Percentiles rank a stretch among this genome's conserved stretches.
Evolutionary conservation across 2,888 invertebrate species (phyloP).

Genomic region (Gymnosoma rotundatum): DNA sequence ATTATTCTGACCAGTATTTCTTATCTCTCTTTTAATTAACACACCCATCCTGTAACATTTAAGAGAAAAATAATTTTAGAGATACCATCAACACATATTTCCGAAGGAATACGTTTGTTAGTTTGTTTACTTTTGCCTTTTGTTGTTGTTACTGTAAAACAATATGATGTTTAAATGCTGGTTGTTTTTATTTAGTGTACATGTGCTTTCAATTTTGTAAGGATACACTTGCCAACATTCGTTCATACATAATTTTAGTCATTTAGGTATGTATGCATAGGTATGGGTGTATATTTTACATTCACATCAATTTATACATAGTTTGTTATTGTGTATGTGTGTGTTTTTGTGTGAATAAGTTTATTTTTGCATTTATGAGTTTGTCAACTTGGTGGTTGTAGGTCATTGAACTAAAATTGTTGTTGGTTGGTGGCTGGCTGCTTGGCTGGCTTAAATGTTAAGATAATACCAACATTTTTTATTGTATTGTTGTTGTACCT

Average conservation of each 20-base stretch:
- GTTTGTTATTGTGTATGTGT: too few species aligned
- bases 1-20: constrained; percentile 35
- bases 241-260: not conserved
- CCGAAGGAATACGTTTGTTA: not conserved
- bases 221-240: constrained; percentile 41
- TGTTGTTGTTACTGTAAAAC: constrained; percentile 43
- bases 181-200: constrained; percentile 15
- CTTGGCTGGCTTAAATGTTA: constrained; percentile 37
- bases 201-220: constrained; percentile 51
- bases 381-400: constrained; percentile 62
- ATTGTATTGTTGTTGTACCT: constrained; percentile 22
- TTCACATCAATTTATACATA: constrained; percentile 23
- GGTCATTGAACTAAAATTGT: constrained; percentile 63
- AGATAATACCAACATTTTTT: constrained; percentile 37
- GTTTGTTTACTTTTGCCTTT: constrained; percentile 7
- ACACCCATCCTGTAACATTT: constrained; percentile 17
- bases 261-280: not conserved
- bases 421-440: constrained; percentile 36
- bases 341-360: not conserved
- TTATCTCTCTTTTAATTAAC: constrained; percentile 31
- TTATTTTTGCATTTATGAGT: constrained; percentile 47
- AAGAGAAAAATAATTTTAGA: constrained; percentile 7
- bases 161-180: constrained; percentile 14
- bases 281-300: constrained; percentile 21
- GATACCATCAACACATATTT: not conserved